Base-by-base conservation (phyloP, 2,797 vertebrate species). In the Zenarchopterus dispar region DNA sequence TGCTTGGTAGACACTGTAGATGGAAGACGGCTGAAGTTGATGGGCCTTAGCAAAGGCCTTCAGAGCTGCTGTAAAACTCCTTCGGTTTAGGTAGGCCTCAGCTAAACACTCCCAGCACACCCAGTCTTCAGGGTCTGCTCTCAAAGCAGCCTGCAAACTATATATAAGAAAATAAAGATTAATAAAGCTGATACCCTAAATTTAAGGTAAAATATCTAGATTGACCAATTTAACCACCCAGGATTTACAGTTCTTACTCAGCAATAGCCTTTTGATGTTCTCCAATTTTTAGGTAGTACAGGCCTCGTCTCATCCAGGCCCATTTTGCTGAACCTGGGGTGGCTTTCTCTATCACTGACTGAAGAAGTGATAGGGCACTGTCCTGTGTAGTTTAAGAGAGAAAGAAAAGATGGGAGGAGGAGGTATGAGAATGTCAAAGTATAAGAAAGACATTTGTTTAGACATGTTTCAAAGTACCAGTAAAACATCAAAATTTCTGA, bases 21-120 rank as follows among this genome's bases (percentile, higher is more conserved):
- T 93, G 0, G 96, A 98, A 43, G 82, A 88, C 0, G 97, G 96
- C 26, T 97, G 96, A 82, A 99, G 93, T 44, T 95, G 92, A 50
- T 94, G 95, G 67, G 97, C 96, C 76, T 94, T 98, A 46, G 88
- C 93, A 66, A 99, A 99, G 70, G 96, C 95, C 76, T 97, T 99
- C 17, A 99, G 89, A 23, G 97, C 96, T 31, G 98, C 95, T 18
- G 94, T 94, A 71, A 98, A 98, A 81, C 97, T 95, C 19, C 95
- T 93, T 84, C 97, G 95, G 84, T 95, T 95, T 43, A 99, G 74
- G 75, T 98, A 99, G 19, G 98, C 97, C 65, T 99, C 97, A 15
- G 97, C 97, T 70, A 99, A 89, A 85, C 95, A 96, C 81, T 99
- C 98, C 98, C 97, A 99, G 59, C 96, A 97, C 71, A 96, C 94